Conservation (phyloP, 1,140 invertebrate species). For the Macrostomum lignano region DNA sequence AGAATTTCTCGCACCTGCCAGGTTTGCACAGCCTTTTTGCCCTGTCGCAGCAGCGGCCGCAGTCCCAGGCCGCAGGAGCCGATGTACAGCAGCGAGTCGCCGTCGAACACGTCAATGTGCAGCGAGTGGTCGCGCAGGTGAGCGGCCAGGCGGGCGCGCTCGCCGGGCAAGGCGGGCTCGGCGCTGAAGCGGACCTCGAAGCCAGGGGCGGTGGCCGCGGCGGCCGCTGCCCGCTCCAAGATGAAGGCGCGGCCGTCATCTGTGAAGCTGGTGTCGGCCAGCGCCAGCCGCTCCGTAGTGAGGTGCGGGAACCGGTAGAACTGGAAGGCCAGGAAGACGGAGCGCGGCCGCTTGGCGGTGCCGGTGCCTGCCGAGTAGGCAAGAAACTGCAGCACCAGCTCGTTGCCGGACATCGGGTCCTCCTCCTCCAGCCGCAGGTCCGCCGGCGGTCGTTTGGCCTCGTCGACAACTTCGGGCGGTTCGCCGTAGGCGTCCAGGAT, state of each 20-base stretch:
- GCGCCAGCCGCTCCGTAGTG: constrained; percentile 23
- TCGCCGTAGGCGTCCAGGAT: constrained; percentile 20
- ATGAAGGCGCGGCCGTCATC: no score
- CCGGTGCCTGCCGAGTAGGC: constrained; percentile 13
- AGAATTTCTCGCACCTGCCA: no score
- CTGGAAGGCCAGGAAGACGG: constrained; percentile 29
- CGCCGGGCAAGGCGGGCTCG: no score
- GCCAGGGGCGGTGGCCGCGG: no score
- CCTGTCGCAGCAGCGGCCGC: no score
- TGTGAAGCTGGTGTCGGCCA: not conserved
- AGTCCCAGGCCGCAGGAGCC: constrained; percentile 20
- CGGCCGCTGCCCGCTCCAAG: no score
- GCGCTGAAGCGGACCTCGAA: no score
- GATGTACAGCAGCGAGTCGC: constrained; percentile 24
- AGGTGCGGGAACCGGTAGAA: constrained; percentile 28
- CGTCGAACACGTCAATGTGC: constrained; percentile 29
- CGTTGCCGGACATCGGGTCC: constrained; percentile 23
- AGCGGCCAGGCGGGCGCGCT: no score
- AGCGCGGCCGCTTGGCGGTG: constrained; percentile 8
- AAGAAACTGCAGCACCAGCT: constrained; percentile 26
- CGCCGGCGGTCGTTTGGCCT: no score
- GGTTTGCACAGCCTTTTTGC: no score
- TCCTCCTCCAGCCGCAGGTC: constrained; percentile 13
- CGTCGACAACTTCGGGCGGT: constrained; percentile 21
- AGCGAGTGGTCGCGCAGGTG: constrained; percentile 23